Conservation (phyloP, 1,140 invertebrate species). For the Wiebesia pumilae region DNA sequence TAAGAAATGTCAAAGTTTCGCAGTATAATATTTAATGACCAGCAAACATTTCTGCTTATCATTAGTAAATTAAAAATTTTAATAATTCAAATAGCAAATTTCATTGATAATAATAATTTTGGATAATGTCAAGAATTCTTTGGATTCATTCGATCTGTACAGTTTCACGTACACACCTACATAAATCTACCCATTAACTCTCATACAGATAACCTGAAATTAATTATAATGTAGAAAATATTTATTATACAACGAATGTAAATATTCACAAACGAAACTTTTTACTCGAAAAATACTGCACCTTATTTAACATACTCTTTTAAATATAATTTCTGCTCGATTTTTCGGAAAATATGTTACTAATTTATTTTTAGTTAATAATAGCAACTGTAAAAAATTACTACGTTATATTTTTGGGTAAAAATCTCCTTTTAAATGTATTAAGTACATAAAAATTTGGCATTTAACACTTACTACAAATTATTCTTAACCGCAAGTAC, state of each 20-base stretch:
- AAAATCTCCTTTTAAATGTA: no score
- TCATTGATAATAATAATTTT: background rate
- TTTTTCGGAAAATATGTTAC: no score
- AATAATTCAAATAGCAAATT: no score
- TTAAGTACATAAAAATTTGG: no score
- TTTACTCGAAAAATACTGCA: background rate
- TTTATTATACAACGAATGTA: background rate
- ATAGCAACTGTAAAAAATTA: no score
- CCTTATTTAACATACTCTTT: background rate
- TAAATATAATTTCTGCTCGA: background rate
- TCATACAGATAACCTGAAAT: background rate
- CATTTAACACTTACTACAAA: no score
- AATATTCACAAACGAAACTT: background rate
- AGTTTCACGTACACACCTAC: background rate
- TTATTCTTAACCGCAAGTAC: no score
- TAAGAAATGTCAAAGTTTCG: background rate
- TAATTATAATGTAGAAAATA: background rate
- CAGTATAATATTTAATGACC: background rate
- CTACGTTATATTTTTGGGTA: no score
- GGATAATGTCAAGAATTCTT: background rate
- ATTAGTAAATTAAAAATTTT: background rate
- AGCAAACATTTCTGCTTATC: background rate
- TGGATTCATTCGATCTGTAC: background rate
- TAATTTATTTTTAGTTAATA: no score
- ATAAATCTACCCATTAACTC: background rate